phyloP scores from a whole-genome alignment of 2,888 invertebrate species.

The Eupithecia vulgata region DNA sequence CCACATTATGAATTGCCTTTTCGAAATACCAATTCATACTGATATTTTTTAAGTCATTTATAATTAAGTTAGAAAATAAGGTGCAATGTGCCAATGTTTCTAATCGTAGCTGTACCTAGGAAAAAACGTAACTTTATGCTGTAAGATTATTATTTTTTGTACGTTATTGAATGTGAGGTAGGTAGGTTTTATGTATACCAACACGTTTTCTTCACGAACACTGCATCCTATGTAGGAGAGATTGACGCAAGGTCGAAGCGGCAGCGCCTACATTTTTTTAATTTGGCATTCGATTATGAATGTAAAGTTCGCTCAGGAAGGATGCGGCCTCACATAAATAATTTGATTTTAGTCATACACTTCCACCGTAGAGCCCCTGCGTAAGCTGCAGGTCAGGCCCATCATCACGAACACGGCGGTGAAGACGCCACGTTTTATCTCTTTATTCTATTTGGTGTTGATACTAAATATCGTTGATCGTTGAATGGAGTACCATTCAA shows the following conservation, averaged over 20 bases:
- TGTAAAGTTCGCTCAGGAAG: too few species aligned
- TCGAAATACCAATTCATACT: not conserved
- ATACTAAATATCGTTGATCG: too few species aligned
- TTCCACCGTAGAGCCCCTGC: constrained; percentile 4
- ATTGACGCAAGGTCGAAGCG: too few species aligned
- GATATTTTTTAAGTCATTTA: not conserved
- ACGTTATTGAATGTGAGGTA: not conserved
- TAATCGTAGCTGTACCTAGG: not conserved
- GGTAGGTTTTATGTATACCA: not conserved
- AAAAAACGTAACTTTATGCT: not conserved
- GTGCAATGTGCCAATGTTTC: constrained; percentile 9
- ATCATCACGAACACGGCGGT: too few species aligned
- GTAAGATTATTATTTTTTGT: not conserved
- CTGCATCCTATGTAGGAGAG: too few species aligned
- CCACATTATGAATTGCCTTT: not conserved
- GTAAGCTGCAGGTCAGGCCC: too few species aligned
- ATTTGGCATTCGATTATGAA: too few species aligned
- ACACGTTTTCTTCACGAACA: not conserved
- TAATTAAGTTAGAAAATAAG: not conserved
- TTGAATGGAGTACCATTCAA: too few species aligned
- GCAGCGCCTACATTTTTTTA: too few species aligned
- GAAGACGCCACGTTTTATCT: too few species aligned
- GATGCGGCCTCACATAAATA: not conserved
- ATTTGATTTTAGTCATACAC: not conserved
- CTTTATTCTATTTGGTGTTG: too few species aligned